Percentiles rank a stretch among this genome's conserved stretches.
phyloP scores from a whole-genome alignment of 2,888 invertebrate species.

The Tachina fera region DNA sequence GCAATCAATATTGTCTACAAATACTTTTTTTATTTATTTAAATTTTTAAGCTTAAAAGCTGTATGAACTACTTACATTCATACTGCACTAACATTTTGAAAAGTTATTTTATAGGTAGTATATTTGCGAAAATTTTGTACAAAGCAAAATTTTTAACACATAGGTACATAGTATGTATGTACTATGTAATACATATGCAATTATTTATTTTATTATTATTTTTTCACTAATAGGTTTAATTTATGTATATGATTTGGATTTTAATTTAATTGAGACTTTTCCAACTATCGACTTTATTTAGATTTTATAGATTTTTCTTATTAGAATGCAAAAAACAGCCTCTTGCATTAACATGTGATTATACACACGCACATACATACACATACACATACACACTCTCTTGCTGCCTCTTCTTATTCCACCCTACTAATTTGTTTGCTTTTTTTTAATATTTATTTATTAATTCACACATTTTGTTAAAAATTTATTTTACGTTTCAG shows the following conservation, averaged over 20 bases:
- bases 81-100: too few relatives aligned
- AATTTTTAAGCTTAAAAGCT: conserved; percentile 3
- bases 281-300: background rate
- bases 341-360: background rate
- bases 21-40: conserved; percentile 15
- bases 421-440: conserved; percentile 18
- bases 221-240: conserved; percentile 8
- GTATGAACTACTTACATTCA: too few relatives aligned
- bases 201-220: background rate
- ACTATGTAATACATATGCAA: too few relatives aligned
- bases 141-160: background rate
- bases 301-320: conserved; percentile 58
- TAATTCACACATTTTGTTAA: conserved; percentile 37
- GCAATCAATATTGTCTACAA: conserved; percentile 51
- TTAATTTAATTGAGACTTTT: background rate
- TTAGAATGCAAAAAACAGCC: conserved; percentile 52
- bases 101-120: background rate
- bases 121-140: background rate
- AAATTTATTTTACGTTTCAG: conserved; percentile 16
- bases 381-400: conserved; percentile 8
- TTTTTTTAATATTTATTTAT: conserved; percentile 38
- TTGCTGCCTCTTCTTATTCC: conserved; percentile 6
- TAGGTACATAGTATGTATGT: too few relatives aligned
- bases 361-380: background rate
- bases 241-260: background rate